Base-by-base conservation (phyloP, 1,140 invertebrate species). In the Mercenaria mercenaria region DNA sequence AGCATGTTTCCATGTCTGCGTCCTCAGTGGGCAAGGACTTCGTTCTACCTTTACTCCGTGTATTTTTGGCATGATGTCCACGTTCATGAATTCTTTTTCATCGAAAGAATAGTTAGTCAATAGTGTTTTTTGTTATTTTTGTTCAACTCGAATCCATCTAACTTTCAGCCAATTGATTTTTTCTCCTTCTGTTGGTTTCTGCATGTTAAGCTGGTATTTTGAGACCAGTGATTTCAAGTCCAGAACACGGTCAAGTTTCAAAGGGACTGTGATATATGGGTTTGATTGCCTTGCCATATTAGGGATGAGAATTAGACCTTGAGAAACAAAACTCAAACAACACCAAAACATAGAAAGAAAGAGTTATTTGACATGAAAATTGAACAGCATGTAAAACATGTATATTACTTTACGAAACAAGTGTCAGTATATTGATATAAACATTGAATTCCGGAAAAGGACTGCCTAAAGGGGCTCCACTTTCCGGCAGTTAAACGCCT, bases 111-210 rank as follows among this genome's bases (percentile, higher is more conserved):
- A 69, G 50, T 69, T 84, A 26, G 69, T 20, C 18, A 84, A 84
- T 26, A 84, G 8, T n/a, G 23, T 43, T 47, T 13, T 34, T 13
- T 61, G 81, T 37, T 29, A 8, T 23, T 84, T 26, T 72, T 72
- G 69, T 32, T 0, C 69, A 10, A 84, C 81, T 34, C 39, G 61
- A 20, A 84, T 72, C 81, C 81, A 84, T 39, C 64, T n/a, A n/a
- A 72, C 43, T 26, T 84, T 69, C 0, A 69, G 64, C 81, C 81
- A 84, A 13, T 84, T 69, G n/a, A 86, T 61, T 26, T 23, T 56
- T 43, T 59, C 18, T 59, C 85, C 72, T n/a, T 34, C 26, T 1
- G 47, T n/a, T n/a, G 85, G 29, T 29, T 15, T 43, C 43, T 77
- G 43, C 37, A 87, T 39, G 39, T 79, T 79, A 39, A n/a, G 29